phyloP scores from a whole-genome alignment of 1,140 invertebrate species.

The Danaus plexippus region DNA sequence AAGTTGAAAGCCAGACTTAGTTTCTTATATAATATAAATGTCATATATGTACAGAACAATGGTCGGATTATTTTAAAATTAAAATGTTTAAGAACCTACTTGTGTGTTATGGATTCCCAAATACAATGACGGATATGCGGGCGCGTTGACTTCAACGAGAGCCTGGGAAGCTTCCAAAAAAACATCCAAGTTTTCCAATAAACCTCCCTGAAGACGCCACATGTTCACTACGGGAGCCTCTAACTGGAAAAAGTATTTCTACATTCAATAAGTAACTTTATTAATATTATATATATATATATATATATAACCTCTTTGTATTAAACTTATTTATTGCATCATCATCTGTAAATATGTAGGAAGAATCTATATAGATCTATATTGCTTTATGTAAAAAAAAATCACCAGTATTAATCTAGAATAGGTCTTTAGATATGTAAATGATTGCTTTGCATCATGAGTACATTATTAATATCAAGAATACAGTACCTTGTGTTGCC shows the following conservation, averaged over 20 bases:
- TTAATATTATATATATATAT: no score
- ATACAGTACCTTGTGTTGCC: slow-evolving; percentile 78
- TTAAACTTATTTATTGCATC: background rate
- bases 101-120: slow-evolving; percentile 89
- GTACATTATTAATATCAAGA: background rate
- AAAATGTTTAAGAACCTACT: slow-evolving; percentile 43
- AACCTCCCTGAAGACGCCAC: slow-evolving; percentile 80
- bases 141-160: slow-evolving; percentile 41
- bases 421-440: no score
- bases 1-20: no score
- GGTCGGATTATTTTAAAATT: background rate
- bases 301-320: no score
- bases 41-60: no score
- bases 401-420: no score
- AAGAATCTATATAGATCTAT: no score
- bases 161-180: slow-evolving; percentile 63
- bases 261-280: background rate
- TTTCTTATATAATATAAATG: no score
- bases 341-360: no score
- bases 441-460: no score
- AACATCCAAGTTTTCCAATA: slow-evolving; percentile 81
- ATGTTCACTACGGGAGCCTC: slow-evolving; percentile 87
- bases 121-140: slow-evolving; percentile 80
- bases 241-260: slow-evolving; percentile 73
- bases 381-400: no score